Evolutionary conservation across 2,113 vertebrate species (phyloP).

Genomic region (Panurus biarmicus): DNA sequence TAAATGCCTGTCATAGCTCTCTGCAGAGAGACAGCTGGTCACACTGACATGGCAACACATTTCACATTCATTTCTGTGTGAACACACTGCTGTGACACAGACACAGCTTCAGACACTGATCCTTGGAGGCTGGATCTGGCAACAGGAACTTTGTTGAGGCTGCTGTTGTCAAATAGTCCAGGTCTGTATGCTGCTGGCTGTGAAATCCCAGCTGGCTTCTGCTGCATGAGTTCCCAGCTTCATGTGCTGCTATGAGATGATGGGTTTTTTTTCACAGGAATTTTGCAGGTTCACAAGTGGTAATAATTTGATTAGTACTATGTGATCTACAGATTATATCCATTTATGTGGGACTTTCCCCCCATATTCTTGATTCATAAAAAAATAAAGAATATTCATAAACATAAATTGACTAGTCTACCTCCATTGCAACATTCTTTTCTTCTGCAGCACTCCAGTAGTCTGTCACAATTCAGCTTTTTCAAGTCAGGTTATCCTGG

Average conservation of each 20-base stretch:
- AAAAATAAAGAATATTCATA: neutral
- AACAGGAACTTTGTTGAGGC: neutral
- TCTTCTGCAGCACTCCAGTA: neutral
- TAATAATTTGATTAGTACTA: neutral
- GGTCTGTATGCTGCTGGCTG: neutral
- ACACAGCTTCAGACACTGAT: neutral
- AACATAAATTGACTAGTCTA: neutral
- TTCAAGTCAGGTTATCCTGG: neutral
- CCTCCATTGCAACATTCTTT: neutral
- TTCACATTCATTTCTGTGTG: neutral
- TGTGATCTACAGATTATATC: neutral
- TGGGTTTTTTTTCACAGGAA: neutral
- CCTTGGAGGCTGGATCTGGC: neutral
- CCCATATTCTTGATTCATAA: neutral
- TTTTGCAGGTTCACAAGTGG: neutral
- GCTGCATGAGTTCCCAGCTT: neutral
- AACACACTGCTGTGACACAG: neutral
- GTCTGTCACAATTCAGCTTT: neutral
- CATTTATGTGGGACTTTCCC: neutral
- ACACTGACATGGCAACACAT: neutral
- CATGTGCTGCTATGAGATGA: neutral
- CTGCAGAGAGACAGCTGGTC: neutral
- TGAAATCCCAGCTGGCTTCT: neutral
- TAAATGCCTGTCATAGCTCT: neutral
- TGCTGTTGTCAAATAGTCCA: neutral